phyloP scores from a whole-genome alignment of 2,113 vertebrate genomes.

The Ginglymostoma cirratum region DNA sequence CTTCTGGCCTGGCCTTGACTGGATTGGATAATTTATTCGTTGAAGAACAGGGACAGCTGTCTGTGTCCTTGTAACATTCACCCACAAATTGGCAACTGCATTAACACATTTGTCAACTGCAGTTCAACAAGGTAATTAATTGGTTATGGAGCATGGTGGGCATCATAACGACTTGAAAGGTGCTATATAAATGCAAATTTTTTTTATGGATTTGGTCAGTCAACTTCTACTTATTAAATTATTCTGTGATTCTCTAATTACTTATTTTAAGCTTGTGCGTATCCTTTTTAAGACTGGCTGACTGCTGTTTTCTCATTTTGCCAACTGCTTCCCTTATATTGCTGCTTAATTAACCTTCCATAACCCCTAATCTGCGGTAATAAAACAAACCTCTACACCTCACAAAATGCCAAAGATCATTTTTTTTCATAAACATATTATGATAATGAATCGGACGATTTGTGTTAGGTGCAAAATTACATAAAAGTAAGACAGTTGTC shows the following conservation, averaged over 20 bases:
- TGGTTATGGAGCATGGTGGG: not conserved
- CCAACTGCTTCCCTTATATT: not conserved
- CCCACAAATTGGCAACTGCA: not conserved
- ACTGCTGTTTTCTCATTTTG: constrained; percentile 7
- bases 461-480: constrained; percentile 2
- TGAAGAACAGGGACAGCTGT: not conserved
- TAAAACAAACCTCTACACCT: constrained; percentile 17
- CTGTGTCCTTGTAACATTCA: not conserved
- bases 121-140: not conserved
- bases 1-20: no score
- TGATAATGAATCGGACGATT: constrained; percentile 14
- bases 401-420: not conserved
- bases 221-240: not conserved
- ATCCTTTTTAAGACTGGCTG: constrained; percentile 6
- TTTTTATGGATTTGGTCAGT: not conserved
- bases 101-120: not conserved
- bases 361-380: not conserved
- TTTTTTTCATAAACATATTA: not conserved
- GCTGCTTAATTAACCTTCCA: constrained; percentile 8
- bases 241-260: not conserved
- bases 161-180: not conserved
- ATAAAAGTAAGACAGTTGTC: constrained; percentile 22
- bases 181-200: not conserved
- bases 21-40: not conserved
- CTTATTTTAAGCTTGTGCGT: not conserved